Base-by-base conservation (phyloP, 53 echinoderm and acorn worm species). In the Paracentrotus lividus region DNA sequence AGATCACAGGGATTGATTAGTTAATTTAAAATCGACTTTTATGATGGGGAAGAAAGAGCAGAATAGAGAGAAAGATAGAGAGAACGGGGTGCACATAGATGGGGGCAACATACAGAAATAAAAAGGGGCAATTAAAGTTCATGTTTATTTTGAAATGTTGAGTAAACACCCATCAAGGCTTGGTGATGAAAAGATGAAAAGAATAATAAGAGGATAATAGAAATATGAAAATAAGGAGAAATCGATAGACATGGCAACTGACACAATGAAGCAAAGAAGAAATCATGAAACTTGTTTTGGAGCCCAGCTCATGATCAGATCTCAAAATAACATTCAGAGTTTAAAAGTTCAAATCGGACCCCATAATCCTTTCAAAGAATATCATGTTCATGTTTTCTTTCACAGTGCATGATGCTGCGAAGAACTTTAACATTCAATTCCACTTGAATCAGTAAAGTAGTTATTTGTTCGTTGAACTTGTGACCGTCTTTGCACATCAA, bases 321-420 rank as follows among this genome's bases (percentile, higher is more conserved):
- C 81, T 81, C 47, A 10, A 45, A 47, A 81, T 14, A 81, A 81
- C 26, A 81, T 47, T 81, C 81, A 45, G 47, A 81, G 81, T 81
- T 81, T 81, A 81, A 81, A 81, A 81, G 81, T 81, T 81, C 81
- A 81, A 47, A 81, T 81, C 26, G 10, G 33, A 10, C 27, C 47
- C 44, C n/a, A n/a, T 81, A 81, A 81, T 44, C 81, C 27, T 49
- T 47, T n/a, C 24, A 27, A 47, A 81, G 47, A 72, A 72, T 72
- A 81, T 81, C 49, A 81, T 81, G 47, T 81, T 81, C 47, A 38
- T 81, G 81, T 47, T 81, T 81, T 81, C 45, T 81, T 81, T 38
- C 47, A 7, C 81, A 16, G 47, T 47, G n/a, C n/a, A n/a, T n/a
- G 23, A 10, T n/a, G 45, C 49, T 81, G 12, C n/a, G 81, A 33